phyloP scores from a whole-genome alignment of 2,113 vertebrate species.

The Heterochromis multidens region DNA sequence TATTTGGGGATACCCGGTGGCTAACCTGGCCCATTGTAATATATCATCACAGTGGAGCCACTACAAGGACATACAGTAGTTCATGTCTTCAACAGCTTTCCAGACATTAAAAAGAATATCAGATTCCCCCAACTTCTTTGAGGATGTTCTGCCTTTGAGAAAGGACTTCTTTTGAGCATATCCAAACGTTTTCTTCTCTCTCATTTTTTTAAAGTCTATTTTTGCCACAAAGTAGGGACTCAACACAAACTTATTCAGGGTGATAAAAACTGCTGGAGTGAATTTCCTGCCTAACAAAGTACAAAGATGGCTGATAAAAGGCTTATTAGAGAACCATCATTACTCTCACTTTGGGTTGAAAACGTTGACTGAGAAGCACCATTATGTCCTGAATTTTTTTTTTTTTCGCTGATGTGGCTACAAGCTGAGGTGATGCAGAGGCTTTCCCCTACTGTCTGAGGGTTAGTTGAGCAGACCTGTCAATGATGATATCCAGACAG shows the following conservation, averaged over 20 bases:
- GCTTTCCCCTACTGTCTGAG: constrained; percentile 50
- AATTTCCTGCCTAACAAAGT: constrained; percentile 55
- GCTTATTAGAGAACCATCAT: constrained; percentile 65
- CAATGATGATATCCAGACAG: constrained; percentile 68
- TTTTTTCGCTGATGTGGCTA: constrained; percentile 64
- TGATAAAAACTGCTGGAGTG: constrained; percentile 46
- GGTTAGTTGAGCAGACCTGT: constrained; percentile 61
- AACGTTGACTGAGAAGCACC: constrained; percentile 60
- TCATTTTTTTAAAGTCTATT: constrained; percentile 67
- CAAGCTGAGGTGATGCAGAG: constrained; percentile 58
- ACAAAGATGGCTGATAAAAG: constrained; percentile 64
- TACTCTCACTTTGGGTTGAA: constrained; percentile 65
- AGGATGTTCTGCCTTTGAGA: constrained; percentile 77
- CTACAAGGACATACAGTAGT: constrained; percentile 70
- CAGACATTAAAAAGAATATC: constrained; percentile 80
- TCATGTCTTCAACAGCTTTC: constrained; percentile 70
- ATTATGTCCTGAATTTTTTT: constrained; percentile 46
- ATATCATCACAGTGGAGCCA: constrained; percentile 58
- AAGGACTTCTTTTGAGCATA: constrained; percentile 79
- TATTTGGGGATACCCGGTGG: constrained; percentile 30
- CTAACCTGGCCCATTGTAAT: constrained; percentile 55
- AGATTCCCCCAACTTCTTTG: constrained; percentile 77
- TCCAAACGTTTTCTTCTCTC: constrained; percentile 74
- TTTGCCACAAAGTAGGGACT: constrained; percentile 58
- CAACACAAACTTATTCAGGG: constrained; percentile 68